Evolutionary conservation across 2,113 vertebrate species (phyloP).

Genomic region (Urocolius indicus): DNA sequence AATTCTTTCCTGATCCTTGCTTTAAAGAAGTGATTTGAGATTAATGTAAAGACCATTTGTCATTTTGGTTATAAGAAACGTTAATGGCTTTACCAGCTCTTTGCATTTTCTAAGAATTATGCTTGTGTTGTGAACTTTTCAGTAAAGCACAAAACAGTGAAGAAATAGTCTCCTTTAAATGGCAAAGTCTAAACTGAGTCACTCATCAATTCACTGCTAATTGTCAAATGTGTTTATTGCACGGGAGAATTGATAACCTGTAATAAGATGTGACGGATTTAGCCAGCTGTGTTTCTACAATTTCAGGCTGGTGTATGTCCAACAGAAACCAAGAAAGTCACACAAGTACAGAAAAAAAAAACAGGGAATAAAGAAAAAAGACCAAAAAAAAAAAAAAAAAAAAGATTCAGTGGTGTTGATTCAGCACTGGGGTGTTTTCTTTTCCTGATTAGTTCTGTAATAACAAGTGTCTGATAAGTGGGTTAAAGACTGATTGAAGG

Average conservation of each 20-base stretch:
- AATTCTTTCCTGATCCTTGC: conserved; percentile 54
- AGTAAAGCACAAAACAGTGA: neutral
- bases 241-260: conserved; percentile 53
- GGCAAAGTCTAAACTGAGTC: neutral
- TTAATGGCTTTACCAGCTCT: conserved; percentile 58
- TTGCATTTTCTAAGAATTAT: neutral
- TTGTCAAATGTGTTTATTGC: conserved; percentile 65
- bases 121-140: neutral
- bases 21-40: conserved; percentile 57
- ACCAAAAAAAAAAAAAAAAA: neutral
- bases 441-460: conserved; percentile 55
- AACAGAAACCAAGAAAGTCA: conserved; percentile 41
- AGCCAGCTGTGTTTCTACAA: conserved; percentile 50
- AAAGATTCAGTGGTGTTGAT: conserved; percentile 27
- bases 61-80: conserved; percentile 40
- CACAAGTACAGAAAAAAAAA: neutral
- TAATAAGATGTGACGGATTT: conserved; percentile 33
- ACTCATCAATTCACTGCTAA: conserved; percentile 43
- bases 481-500: conserved; percentile 39
- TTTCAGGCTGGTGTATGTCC: conserved; percentile 48
- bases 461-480: conserved; percentile 53
- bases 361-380: neutral
- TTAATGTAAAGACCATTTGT: conserved; percentile 68
- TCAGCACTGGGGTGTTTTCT: conserved; percentile 49
- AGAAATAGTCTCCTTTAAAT: neutral